These are phyloP conservation scores for Synanthedon andrenaeformis DNA, from an alignment of 2,888 invertebrate species.

Conservation along the genomic window DNA sequence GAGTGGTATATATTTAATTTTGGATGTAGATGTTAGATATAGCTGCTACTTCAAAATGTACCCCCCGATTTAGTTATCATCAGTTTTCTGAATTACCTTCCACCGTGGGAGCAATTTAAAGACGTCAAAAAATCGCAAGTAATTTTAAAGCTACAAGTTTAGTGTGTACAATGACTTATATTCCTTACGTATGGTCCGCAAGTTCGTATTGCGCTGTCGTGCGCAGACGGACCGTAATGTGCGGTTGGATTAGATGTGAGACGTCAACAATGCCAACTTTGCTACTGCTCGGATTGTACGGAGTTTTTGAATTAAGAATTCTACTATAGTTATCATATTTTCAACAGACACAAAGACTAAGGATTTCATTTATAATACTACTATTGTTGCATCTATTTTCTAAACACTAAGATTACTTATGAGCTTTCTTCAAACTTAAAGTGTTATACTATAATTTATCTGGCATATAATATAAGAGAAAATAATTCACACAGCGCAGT, in stretches of 20 bases:
- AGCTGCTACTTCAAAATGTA: too few species aligned
- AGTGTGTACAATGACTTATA: slow-evolving; percentile 16
- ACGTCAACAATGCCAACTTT: slow-evolving; percentile 20
- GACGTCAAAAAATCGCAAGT: neutral
- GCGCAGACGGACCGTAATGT: slow-evolving; percentile 35
- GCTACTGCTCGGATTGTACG: slow-evolving; percentile 19
- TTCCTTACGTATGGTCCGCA: slow-evolving; percentile 21
- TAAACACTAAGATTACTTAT: too few species aligned
- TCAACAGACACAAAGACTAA: neutral
- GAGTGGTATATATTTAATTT: too few species aligned
- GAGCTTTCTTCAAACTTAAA: too few species aligned
- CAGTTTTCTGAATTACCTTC: too few species aligned
- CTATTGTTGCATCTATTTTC: neutral
- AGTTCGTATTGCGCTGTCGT: slow-evolving; percentile 35
- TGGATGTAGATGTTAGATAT: too few species aligned
- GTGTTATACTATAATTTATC: too few species aligned
- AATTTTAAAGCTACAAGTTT: slow-evolving; percentile 7
- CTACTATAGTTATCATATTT: neutral
- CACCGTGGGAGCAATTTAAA: too few species aligned
- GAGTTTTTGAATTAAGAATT: slow-evolving; percentile 2
- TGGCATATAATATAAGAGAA: too few species aligned
- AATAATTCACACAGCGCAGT: too few species aligned
- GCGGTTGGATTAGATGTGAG: slow-evolving; percentile 29
- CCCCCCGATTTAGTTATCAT: too few species aligned
- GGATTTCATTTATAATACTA: neutral